These are phyloP conservation scores for Poecilia latipinna DNA, from an alignment of 2,113 vertebrate species.

Conservation along the genomic window DNA sequence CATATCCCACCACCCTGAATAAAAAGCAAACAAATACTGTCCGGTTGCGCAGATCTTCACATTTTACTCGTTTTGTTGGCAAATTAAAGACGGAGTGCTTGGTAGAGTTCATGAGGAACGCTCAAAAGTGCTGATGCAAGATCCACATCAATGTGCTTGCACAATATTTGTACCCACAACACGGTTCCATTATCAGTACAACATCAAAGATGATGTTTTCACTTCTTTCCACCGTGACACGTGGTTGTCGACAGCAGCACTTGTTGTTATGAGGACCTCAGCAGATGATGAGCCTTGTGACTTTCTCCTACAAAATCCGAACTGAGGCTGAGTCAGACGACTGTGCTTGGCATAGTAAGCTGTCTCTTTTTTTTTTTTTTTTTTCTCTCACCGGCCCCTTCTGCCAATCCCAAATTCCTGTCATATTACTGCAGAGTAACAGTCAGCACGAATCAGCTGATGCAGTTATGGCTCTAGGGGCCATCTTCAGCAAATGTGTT, in stretches of 20 bases:
- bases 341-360: conserved; percentile 35
- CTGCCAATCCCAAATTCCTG: conserved; percentile 61
- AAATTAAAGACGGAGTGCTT: background rate
- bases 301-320: conserved; percentile 49
- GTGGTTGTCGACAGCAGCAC: conserved; percentile 7
- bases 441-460: conserved; percentile 56
- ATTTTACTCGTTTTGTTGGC: background rate
- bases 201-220: conserved; percentile 21
- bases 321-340: conserved; percentile 57
- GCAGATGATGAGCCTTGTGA: conserved; percentile 56
- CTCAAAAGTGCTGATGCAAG: conserved; percentile 38
- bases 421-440: conserved; percentile 46
- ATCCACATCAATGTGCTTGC: conserved; percentile 30
- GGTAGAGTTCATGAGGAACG: conserved; percentile 21
- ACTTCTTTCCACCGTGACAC: conserved; percentile 27
- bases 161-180: conserved; percentile 45
- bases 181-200: conserved; percentile 7
- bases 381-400: conserved; percentile 27
- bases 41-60: background rate
- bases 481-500: background rate
- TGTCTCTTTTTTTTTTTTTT: conserved; percentile 35
- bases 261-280: conserved; percentile 20
- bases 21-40: background rate
- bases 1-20: conserved; percentile 2
- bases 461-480: background rate